Evolutionary conservation across 2,797 vertebrate species (phyloP).

Genomic region (Molossus molossus): DNA sequence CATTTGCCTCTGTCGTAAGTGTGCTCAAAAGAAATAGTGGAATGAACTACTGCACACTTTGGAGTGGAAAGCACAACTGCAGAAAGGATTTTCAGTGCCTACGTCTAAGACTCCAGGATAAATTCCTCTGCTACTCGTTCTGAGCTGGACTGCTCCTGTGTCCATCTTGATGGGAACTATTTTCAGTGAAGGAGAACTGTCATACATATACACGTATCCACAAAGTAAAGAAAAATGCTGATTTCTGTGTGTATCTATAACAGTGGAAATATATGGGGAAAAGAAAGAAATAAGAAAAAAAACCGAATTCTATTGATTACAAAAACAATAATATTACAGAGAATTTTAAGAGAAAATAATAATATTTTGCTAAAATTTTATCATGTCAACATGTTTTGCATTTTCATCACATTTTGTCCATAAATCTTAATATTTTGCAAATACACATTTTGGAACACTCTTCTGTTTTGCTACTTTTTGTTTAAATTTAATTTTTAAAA

Average conservation of each 20-base stretch:
- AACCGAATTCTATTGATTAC: background rate
- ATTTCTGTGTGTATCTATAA: background rate
- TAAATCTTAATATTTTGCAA: conserved; percentile 60
- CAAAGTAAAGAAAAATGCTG: background rate
- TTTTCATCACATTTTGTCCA: background rate
- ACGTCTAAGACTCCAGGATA: background rate
- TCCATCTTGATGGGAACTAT: background rate
- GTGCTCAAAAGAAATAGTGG: conserved; percentile 29
- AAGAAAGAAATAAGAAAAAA: conserved; percentile 39
- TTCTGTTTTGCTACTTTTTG: background rate
- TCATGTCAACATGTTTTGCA: background rate
- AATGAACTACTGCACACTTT: background rate
- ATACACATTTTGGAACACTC: background rate
- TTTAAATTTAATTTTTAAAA: too few species aligned
- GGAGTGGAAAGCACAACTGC: conserved; percentile 34
- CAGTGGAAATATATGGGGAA: background rate
- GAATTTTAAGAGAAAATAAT: conserved; percentile 18
- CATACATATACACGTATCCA: background rate
- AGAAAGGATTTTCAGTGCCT: conserved; percentile 49
- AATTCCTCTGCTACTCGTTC: background rate
- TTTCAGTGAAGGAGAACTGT: background rate
- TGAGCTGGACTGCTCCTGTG: background rate
- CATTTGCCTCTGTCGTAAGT: background rate
- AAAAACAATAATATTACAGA: conserved; percentile 21
- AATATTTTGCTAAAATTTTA: conserved; percentile 47